Conservation (phyloP, 1,140 invertebrate genomes). For the Atta cephalotes region DNA sequence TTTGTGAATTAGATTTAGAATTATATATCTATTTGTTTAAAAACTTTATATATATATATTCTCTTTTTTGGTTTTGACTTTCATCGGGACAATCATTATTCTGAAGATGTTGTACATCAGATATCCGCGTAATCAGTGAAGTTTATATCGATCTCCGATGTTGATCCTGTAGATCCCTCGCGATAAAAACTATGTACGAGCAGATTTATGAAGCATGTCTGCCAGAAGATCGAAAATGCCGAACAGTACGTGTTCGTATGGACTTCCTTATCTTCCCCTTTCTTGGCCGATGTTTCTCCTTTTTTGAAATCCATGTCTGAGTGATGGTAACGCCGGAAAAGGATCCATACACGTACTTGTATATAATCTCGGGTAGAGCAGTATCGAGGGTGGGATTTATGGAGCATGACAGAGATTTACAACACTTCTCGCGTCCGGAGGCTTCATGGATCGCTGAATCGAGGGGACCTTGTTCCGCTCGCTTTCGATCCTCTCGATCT, state of each 20-base stretch:
- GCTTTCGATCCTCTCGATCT: conserved; percentile 70
- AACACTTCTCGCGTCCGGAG: conserved; percentile 70
- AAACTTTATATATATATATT: neutral
- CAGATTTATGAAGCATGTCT: conserved; percentile 65
- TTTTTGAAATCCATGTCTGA: conserved; percentile 22
- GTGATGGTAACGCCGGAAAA: conserved; percentile 66
- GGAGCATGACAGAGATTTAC: conserved; percentile 76
- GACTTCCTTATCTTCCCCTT: conserved; percentile 57
- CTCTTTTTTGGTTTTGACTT: neutral
- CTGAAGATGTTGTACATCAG: neutral
- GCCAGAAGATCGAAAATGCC: conserved; percentile 55
- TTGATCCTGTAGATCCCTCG: conserved; percentile 41
- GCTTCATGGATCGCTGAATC: conserved; percentile 76
- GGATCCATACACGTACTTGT: conserved; percentile 41
- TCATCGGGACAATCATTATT: neutral
- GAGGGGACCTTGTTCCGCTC: conserved; percentile 69
- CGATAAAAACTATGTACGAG: conserved; percentile 41
- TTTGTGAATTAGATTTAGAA: neutral
- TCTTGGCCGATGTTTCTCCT: conserved; percentile 19
- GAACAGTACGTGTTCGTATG: conserved; percentile 2
- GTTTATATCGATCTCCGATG: conserved; percentile 24
- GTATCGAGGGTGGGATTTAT: conserved; percentile 75
- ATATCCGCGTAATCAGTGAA: conserved; percentile 7
- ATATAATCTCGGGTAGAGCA: conserved; percentile 62
- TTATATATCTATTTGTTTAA: neutral